Conservation (phyloP, 1,140 invertebrate species). For the Solenopsis fugax region DNA sequence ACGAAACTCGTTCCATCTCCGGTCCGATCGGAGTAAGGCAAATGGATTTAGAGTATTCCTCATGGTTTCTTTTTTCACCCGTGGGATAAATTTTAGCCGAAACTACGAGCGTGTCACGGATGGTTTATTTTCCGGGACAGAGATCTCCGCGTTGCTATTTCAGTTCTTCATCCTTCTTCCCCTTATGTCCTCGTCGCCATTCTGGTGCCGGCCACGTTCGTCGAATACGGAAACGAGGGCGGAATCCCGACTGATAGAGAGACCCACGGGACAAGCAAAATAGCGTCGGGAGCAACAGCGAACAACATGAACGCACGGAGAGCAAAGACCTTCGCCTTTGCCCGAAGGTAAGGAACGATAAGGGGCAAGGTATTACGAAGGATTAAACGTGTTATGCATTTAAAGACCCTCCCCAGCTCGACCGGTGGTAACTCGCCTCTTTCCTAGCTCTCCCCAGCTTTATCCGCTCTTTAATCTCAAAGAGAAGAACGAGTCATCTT, state of each 20-base stretch:
- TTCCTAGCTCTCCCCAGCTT: background rate
- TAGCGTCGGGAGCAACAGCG: conserved; percentile 1
- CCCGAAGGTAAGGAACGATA: conserved; percentile 48
- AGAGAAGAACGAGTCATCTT: background rate
- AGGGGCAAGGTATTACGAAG: conserved; percentile 56
- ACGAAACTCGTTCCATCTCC: background rate
- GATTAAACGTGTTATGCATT: conserved; percentile 66
- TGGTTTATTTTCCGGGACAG: conserved; percentile 42
- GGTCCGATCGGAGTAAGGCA: background rate
- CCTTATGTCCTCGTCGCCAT: conserved; percentile 1
- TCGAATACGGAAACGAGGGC: conserved; percentile 41
- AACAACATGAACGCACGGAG: background rate
- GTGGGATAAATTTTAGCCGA: conserved; percentile 50
- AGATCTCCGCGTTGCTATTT: conserved; percentile 5
- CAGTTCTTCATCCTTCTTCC: background rate
- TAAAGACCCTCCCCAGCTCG: conserved; percentile 39
- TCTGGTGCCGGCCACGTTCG: background rate
- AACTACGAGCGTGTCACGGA: conserved; percentile 28
- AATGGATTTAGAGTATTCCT: background rate
- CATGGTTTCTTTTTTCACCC: background rate
- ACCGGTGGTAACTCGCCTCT: conserved; percentile 44
- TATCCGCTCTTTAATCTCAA: conserved; percentile 61
- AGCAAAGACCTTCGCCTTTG: background rate
- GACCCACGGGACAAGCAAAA: conserved; percentile 41
- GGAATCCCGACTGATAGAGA: conserved; percentile 23